Percentiles rank a stretch among this genome's conserved stretches.
phyloP scores from a whole-genome alignment of 2,888 invertebrate species.

The Amblyjoppa fuscipennis region DNA sequence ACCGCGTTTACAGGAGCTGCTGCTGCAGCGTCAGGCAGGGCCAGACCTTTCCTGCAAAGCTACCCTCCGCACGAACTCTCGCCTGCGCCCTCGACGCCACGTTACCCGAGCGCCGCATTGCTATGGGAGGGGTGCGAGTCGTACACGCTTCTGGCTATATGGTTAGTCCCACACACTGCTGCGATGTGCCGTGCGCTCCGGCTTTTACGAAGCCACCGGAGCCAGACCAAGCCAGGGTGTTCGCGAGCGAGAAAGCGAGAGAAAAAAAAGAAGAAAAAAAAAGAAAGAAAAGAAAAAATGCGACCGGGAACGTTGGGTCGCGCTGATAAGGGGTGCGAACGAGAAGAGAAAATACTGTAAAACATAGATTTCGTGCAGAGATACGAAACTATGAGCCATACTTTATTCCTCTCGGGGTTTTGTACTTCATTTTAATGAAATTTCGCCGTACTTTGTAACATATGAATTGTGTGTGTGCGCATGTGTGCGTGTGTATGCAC shows the following conservation, averaged over 20 bases:
- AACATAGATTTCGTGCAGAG: conserved; percentile 14
- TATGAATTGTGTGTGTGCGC: neutral
- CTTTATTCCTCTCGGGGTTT: neutral
- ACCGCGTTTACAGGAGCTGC: conserved; percentile 7
- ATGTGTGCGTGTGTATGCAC: neutral
- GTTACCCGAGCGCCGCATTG: conserved; percentile 40
- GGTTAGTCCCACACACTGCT: conserved; percentile 8
- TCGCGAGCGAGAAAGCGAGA: conserved; percentile 16
- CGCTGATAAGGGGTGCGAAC: conserved; percentile 3
- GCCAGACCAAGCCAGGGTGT: neutral
- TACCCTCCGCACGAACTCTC: conserved; percentile 42
- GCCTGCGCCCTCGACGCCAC: conserved; percentile 36
- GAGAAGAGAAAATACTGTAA: conserved; percentile 20
- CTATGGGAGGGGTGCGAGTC: conserved; percentile 17
- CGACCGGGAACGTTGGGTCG: neutral
- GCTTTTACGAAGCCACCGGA: neutral
- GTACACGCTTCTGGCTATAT: conserved; percentile 26
- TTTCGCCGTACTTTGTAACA: neutral
- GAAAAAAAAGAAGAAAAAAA: conserved; percentile 38
- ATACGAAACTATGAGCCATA: conserved; percentile 2
- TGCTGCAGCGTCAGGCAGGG: neutral
- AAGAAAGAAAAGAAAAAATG: conserved; percentile 18
- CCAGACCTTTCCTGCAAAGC: conserved; percentile 23
- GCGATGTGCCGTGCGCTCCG: neutral
- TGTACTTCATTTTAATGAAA: conserved; percentile 5